Evolutionary conservation across 2,113 vertebrate species (phyloP).

Genomic region (Harpagus bidentatus): DNA sequence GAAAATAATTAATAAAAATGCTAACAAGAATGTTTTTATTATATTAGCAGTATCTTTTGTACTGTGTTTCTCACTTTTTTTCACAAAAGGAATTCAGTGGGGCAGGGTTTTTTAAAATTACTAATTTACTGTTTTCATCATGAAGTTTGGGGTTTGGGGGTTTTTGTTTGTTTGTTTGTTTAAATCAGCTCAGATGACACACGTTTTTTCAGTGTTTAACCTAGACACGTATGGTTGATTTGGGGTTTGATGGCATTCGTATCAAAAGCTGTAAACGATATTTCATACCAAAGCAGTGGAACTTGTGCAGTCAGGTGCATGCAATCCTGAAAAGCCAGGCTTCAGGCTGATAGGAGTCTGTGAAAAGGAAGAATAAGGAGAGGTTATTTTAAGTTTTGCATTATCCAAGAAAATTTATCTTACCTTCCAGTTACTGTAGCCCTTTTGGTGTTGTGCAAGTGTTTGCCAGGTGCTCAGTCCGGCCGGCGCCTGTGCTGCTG

Average conservation of each 20-base stretch:
- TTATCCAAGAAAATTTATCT: not conserved
- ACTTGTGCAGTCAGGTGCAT: not conserved
- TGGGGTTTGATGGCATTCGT: not conserved
- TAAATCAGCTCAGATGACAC: not conserved
- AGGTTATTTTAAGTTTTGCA: not conserved
- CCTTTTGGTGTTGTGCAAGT: not conserved
- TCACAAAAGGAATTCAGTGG: not conserved
- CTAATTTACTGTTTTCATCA: not conserved
- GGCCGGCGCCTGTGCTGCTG: rapidly evolving
- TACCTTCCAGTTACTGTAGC: not conserved
- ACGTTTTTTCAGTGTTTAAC: not conserved
- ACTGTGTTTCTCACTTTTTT: not conserved
- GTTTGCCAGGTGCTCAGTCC: not conserved
- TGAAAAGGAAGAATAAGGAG: not conserved
- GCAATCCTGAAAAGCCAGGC: not conserved
- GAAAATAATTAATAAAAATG: constrained; percentile 47
- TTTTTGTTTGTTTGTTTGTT: not conserved
- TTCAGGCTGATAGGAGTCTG: not conserved
- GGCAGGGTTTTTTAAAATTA: not conserved
- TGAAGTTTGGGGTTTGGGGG: not conserved
- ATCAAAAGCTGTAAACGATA: not conserved
- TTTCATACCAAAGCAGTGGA: not conserved
- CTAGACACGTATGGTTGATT: not conserved
- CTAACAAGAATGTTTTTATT: not conserved
- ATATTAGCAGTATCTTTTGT: not conserved